Conservation (phyloP, 2,113 vertebrate species). For the Collichthys lucidus region DNA sequence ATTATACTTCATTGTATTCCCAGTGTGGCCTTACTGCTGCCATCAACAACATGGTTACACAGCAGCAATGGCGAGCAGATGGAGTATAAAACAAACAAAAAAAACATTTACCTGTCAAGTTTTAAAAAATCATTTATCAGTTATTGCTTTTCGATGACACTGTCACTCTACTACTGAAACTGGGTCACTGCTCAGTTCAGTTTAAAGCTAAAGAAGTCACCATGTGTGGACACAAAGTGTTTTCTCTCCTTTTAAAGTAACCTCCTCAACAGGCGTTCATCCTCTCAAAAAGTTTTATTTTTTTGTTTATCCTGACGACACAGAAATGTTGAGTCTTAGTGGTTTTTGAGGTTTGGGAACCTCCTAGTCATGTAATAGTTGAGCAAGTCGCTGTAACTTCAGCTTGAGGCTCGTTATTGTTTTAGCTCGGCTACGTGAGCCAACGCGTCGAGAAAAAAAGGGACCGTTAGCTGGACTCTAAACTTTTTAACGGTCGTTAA, state of each 20-base stretch:
- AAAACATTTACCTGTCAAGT: too few species aligned
- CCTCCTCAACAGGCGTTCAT: background rate
- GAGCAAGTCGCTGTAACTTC: background rate
- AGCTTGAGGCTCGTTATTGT: background rate
- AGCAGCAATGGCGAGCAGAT: background rate
- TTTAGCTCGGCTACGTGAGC: background rate
- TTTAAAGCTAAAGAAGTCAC: background rate
- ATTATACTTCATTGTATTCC: background rate
- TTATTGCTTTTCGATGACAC: background rate
- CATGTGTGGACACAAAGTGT: background rate
- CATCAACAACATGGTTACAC: background rate
- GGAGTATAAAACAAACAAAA: too few species aligned
- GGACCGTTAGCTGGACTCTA: too few species aligned
- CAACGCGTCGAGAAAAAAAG: too few species aligned
- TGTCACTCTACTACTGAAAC: background rate
- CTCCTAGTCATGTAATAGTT: background rate
- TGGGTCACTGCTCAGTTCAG: background rate
- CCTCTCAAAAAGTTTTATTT: background rate
- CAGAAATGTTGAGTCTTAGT: background rate
- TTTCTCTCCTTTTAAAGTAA: background rate
- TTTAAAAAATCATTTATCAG: too few species aligned
- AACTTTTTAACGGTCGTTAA: too few species aligned
- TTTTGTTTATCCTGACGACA: background rate
- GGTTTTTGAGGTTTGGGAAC: constrained; percentile 7
- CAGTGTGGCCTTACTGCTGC: background rate